These are phyloP conservation scores for Nothoprocta perdicaria DNA, from an alignment of 2,113 vertebrate species.

Conservation along the genomic window DNA sequence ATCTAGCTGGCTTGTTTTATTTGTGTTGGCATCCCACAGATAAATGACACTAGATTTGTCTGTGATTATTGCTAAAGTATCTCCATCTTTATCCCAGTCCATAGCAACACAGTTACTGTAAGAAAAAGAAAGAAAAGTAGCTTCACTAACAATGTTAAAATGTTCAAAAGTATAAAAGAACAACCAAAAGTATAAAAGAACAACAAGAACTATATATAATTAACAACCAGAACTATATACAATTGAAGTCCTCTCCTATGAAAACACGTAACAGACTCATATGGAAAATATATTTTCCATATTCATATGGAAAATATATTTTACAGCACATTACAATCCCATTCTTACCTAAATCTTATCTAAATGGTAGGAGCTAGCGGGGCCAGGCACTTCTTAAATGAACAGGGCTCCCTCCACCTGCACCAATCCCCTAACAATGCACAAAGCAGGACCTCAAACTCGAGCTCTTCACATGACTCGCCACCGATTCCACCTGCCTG, in stretches of 20 bases:
- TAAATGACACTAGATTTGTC: conserved; percentile 91
- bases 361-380: neutral
- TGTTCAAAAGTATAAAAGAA: neutral
- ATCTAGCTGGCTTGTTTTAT: conserved; percentile 92
- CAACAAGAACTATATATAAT: neutral
- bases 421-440: too few relatives aligned
- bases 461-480: neutral
- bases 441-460: neutral
- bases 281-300: neutral
- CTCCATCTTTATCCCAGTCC: conserved; percentile 98
- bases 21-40: conserved; percentile 94
- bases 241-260: neutral
- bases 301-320: neutral
- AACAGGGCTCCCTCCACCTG: too few relatives aligned
- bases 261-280: neutral
- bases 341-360: neutral
- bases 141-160: neutral
- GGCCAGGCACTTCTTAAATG: too few relatives aligned
- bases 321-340: neutral
- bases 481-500: neutral
- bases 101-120: conserved; percentile 87
- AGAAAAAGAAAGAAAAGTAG: neutral
- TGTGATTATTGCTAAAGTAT: conserved; percentile 91
- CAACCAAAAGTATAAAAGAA: too few relatives aligned
- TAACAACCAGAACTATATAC: neutral